Evolutionary conservation across 2,113 vertebrate genomes (phyloP).

Genomic region (Isurus oxyrinchus): DNA sequence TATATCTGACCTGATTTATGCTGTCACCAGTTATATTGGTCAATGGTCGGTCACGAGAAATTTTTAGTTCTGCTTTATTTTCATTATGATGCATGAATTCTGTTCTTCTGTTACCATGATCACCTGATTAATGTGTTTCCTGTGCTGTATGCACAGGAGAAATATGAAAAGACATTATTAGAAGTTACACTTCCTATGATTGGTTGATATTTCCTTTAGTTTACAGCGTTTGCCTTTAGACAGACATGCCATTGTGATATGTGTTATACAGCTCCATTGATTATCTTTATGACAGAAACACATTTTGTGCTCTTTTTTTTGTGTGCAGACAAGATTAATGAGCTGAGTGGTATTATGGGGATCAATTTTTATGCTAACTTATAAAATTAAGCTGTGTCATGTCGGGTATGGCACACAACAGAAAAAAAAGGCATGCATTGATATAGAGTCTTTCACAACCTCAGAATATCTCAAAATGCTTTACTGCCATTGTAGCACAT

Average conservation of each 20-base stretch:
- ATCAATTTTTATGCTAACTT: background rate
- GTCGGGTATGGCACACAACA: background rate
- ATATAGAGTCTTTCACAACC: background rate
- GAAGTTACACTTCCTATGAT: background rate
- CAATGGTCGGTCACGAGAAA: background rate
- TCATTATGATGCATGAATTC: background rate
- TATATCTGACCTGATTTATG: background rate
- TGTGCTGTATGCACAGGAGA: background rate
- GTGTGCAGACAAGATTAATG: background rate
- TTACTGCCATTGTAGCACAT: background rate
- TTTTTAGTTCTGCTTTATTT: background rate
- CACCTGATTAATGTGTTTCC: background rate
- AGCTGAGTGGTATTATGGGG: background rate
- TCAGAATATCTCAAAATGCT: background rate
- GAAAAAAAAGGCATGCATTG: background rate
- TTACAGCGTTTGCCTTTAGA: background rate
- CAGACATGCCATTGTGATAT: background rate
- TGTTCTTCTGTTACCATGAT: background rate
- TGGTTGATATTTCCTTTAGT: background rate
- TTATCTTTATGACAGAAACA: background rate
- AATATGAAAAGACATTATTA: background rate
- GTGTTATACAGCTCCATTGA: background rate
- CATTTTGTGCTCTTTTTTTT: background rate
- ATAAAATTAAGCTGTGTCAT: background rate
- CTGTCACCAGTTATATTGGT: background rate